These are phyloP conservation scores for Sebastes hubbsi DNA, from an alignment of 2,797 vertebrate species.

Conservation along the genomic window DNA sequence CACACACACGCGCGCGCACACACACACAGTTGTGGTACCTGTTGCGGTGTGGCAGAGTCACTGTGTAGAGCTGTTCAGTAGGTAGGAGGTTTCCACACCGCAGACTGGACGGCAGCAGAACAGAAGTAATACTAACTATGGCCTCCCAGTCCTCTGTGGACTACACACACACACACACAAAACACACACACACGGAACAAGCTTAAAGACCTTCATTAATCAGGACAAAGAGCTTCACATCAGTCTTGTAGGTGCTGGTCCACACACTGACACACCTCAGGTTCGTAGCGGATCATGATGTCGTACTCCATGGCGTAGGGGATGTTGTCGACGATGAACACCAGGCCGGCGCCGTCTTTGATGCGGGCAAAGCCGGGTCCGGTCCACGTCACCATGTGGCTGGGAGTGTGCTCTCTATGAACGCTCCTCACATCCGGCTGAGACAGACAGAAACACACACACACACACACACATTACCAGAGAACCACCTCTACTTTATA, in stretches of 20 bases:
- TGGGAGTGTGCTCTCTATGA: conserved; percentile 62
- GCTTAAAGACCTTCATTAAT: neutral
- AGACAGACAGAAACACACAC: neutral
- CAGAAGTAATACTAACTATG: conserved; percentile 85
- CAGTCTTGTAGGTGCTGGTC: too few relatives aligned
- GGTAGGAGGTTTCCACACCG: conserved; percentile 89
- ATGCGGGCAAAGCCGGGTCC: conserved; percentile 87
- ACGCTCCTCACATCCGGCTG: conserved; percentile 84
- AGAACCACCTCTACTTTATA: neutral
- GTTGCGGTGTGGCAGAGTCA: conserved; percentile 82
- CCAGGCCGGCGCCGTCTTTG: conserved; percentile 87
- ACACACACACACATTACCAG: neutral
- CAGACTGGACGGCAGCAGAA: conserved; percentile 83
- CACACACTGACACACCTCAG: conserved; percentile 80
- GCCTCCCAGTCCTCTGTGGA: conserved; percentile 92
- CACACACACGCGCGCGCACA: neutral
- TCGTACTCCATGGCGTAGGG: conserved; percentile 91
- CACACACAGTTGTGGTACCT: conserved; percentile 74
- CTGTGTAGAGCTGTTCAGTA: conserved; percentile 88
- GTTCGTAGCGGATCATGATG: conserved; percentile 89
- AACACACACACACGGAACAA: conserved; percentile 19
- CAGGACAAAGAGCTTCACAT: neutral
- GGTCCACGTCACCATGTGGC: conserved; percentile 85
- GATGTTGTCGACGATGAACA: conserved; percentile 84
- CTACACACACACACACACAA: conserved; percentile 64